Base-by-base conservation (phyloP, 1,140 invertebrate species). In the Calycopis cecrops region DNA sequence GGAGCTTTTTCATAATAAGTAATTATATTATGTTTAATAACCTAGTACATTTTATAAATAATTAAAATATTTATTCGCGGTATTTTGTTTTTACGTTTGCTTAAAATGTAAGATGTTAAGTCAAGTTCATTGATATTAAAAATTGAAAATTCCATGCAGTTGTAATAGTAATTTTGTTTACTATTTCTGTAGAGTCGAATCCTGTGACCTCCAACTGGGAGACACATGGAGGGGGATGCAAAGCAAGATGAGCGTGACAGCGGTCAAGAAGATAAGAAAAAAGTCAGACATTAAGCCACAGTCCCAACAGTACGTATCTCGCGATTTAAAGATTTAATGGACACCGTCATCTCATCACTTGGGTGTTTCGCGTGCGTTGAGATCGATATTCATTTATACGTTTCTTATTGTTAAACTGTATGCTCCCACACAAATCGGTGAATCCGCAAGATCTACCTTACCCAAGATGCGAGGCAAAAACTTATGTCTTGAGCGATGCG, bases 171-270 rank as follows among this genome's bases (percentile, higher is more conserved):
- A 68, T 83, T 77, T 74, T 81, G 67, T 85, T 84, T 82, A 78
- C 75, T 81, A 69, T 74, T 80, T 75, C 73, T 79, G 80, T 90
- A 94, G 93, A 91, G 90, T 92, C 89, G 91, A 92, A 90, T 92
- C 92, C 89, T 93, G 91, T 93, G 92, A 94, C 85, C 90, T 93
- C 83, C 92, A 94, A 89, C 92, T 92, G 91, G 92, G 92, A 89
- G 87, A 88, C 87, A 88, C 86, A 88, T 88, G 87, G 87, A 85
- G 86, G 87, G 85, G 86, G 75, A 90, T 92, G 89, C 92, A 93
- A 92, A 90, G 91, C 92, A 94, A 94, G 92, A 95, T 94, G 94
- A 94, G 92, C 90, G 91, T 93, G 89, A 91, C 91, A 88, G 91
- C 89, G 77, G 91, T 90, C 88, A 92, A 91, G 84, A 94, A 94